Evolutionary conservation across 2,797 vertebrate species (phyloP).

Genomic region (Adrianichthys oophorus): DNA sequence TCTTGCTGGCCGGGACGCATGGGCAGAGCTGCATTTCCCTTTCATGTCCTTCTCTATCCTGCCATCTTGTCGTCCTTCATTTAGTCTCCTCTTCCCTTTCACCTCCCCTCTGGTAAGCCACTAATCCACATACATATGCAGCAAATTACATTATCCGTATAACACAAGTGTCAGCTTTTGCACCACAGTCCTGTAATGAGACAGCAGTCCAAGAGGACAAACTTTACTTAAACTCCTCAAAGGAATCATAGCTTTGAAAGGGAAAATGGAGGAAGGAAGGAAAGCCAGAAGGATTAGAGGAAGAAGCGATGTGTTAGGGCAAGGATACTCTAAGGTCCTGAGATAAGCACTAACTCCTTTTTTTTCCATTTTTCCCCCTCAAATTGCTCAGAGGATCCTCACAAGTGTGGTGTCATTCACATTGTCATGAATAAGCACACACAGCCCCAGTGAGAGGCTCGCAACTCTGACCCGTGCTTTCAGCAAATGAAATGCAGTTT

Average conservation of each 20-base stretch:
- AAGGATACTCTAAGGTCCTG: constrained; percentile 53
- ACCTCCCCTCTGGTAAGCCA: constrained; percentile 15
- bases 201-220: constrained; percentile 9
- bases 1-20: constrained; percentile 35
- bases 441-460: background rate
- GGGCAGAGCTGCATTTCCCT: constrained; percentile 26
- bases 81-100: constrained; percentile 21
- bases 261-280: constrained; percentile 1
- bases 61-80: constrained; percentile 48
- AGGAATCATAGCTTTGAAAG: constrained; percentile 1
- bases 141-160: constrained; percentile 36
- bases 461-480: no score
- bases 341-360: constrained; percentile 46
- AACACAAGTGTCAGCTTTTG: constrained; percentile 3
- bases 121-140: constrained; percentile 43
- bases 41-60: constrained; percentile 21
- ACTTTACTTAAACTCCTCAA: constrained; percentile 11
- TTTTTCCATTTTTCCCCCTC: constrained; percentile 24
- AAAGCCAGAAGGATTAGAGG: background rate
- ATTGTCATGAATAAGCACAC: constrained; percentile 65
- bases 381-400: constrained; percentile 32
- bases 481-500: no score
- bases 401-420: constrained; percentile 28
- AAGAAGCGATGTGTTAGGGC: background rate
- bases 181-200: background rate